Evolutionary conservation across 2,888 invertebrate species (phyloP).

Genomic region (Oxystoma pomonae): DNA sequence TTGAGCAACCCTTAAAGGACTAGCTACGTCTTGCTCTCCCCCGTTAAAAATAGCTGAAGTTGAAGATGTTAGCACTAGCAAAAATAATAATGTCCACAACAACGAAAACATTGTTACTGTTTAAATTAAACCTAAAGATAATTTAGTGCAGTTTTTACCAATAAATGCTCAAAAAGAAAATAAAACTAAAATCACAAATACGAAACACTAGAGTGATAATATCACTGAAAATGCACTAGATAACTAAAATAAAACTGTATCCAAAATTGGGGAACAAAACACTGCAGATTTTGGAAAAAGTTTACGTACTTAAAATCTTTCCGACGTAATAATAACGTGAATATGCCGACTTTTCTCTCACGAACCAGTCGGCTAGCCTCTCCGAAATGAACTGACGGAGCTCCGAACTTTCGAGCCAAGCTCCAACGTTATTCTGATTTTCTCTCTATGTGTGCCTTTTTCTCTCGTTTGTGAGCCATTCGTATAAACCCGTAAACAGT

Average conservation of each 20-base stretch:
- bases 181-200: background rate
- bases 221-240: background rate
- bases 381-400: background rate
- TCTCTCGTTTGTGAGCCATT: background rate
- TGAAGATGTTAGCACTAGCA: slow-evolving; percentile 32
- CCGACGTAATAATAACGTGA: background rate
- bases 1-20: slow-evolving; percentile 67
- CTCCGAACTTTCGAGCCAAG: background rate
- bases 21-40: slow-evolving; percentile 65
- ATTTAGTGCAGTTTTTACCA: no score
- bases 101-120: background rate
- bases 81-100: background rate
- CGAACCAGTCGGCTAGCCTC: background rate
- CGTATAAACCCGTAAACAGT: background rate
- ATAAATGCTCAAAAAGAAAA: background rate
- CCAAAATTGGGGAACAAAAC: background rate
- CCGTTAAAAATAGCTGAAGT: slow-evolving; percentile 46
- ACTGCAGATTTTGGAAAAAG: background rate
- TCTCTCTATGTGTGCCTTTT: background rate
- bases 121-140: background rate
- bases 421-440: background rate
- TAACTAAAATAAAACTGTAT: background rate
- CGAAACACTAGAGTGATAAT: no score
- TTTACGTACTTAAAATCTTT: background rate
- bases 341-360: background rate